phyloP scores from a whole-genome alignment of 2,888 invertebrate species.

The Oegoconia quadripuncta region DNA sequence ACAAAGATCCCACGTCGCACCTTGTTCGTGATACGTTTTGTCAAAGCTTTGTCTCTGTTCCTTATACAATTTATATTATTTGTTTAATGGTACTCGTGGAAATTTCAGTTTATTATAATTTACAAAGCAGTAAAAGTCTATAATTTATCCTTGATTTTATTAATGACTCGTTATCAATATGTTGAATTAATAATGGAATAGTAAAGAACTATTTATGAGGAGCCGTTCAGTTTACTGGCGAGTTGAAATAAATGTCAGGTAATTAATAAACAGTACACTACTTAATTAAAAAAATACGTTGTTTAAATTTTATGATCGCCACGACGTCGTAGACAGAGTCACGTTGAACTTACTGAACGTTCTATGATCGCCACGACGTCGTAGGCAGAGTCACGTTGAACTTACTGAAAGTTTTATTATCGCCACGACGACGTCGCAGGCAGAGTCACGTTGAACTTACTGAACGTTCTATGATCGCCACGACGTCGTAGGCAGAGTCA shows the following conservation, averaged over 20 bases:
- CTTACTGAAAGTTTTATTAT: no score
- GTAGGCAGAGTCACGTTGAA: no score
- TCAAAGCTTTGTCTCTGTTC: conserved; percentile 50
- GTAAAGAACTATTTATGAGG: conserved; percentile 15
- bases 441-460: no score
- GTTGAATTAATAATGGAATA: conserved; percentile 32
- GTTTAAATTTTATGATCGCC: no score
- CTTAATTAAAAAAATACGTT: no score
- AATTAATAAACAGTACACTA: no score
- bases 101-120: conserved; percentile 30
- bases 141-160: conserved; percentile 35
- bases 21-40: conserved; percentile 66
- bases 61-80: conserved; percentile 33
- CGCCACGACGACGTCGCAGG: no score
- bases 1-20: conserved; percentile 69
- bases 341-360: no score
- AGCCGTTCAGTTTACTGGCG: conserved; percentile 5
- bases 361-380: no score
- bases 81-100: conserved; percentile 29
- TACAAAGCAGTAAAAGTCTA: conserved; percentile 35
- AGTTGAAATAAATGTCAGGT: neutral
- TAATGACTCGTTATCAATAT: conserved; percentile 27
- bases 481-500: no score
- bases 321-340: no score
- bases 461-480: no score